Evolutionary conservation across 2,113 vertebrate genomes (phyloP).

Genomic region (Seriola aureovittata): DNA sequence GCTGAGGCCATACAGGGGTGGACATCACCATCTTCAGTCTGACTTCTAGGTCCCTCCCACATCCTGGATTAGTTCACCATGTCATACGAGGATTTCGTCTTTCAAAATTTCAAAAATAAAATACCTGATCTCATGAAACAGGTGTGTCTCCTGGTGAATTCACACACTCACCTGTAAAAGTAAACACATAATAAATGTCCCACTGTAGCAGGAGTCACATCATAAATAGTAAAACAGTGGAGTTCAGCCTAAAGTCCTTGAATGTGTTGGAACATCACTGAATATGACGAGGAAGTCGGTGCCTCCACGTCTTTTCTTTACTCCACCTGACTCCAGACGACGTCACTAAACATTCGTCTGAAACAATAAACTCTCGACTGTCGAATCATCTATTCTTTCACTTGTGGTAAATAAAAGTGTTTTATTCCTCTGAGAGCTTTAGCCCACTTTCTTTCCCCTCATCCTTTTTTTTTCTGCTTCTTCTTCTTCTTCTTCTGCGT

Average conservation of each 20-base stretch:
- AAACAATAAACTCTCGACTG: slow-evolving; percentile 34
- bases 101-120: not conserved
- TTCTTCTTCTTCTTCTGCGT: not conserved
- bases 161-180: not conserved
- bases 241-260: no score
- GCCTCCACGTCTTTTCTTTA: no score
- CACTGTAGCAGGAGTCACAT: not conserved
- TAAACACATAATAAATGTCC: no score
- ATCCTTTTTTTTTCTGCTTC: not conserved
- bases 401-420: slow-evolving; percentile 38
- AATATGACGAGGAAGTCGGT: no score
- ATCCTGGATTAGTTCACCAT: slow-evolving; percentile 37
- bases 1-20: not conserved
- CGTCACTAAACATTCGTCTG: slow-evolving; percentile 7
- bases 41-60: not conserved
- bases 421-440: slow-evolving; percentile 30
- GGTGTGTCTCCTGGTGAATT: not conserved
- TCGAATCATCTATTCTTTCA: slow-evolving; percentile 26
- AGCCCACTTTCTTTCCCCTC: slow-evolving; percentile 31
- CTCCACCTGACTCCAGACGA: not conserved
- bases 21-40: not conserved
- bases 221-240: no score
- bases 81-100: not conserved
- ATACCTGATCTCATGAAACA: not conserved
- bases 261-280: no score